Percentiles rank a stretch among this genome's conserved stretches.
Evolutionary conservation across 2,797 vertebrate species (phyloP).

Genomic region (Sebastes hubbsi): DNA sequence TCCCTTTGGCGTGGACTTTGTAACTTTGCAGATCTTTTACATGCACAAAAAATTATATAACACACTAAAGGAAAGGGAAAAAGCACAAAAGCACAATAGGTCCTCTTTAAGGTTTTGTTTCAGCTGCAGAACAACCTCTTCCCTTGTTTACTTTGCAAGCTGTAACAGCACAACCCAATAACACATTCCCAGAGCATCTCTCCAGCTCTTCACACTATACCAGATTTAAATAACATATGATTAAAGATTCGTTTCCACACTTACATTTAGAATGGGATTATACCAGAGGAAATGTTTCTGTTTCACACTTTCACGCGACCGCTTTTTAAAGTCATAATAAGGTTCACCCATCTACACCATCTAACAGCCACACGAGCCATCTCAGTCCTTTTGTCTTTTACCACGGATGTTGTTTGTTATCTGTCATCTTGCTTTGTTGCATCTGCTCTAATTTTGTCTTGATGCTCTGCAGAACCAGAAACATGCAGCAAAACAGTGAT

Average conservation of each 20-base stretch:
- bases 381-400: constrained; percentile 10
- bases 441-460: constrained; percentile 35
- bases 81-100: too few relatives aligned
- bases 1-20: too few relatives aligned
- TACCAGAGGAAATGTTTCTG: not conserved
- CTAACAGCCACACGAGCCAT: not conserved
- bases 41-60: too few relatives aligned
- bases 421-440: constrained; percentile 30
- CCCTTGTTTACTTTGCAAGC: not conserved
- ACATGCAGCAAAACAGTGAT: constrained; percentile 18
- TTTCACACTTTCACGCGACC: not conserved
- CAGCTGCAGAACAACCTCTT: not conserved
- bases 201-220: not conserved
- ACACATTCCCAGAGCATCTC: not conserved
- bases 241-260: not conserved
- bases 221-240: constrained; percentile 16
- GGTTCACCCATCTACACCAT: not conserved
- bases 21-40: too few relatives aligned
- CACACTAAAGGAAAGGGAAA: too few relatives aligned
- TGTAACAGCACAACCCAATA: not conserved
- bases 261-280: not conserved
- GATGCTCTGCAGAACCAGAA: constrained; percentile 36
- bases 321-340: too few relatives aligned
- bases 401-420: constrained; percentile 25
- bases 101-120: not conserved